Conservation (phyloP, 2,113 vertebrate genomes). For the Formicarius rufipectus region DNA sequence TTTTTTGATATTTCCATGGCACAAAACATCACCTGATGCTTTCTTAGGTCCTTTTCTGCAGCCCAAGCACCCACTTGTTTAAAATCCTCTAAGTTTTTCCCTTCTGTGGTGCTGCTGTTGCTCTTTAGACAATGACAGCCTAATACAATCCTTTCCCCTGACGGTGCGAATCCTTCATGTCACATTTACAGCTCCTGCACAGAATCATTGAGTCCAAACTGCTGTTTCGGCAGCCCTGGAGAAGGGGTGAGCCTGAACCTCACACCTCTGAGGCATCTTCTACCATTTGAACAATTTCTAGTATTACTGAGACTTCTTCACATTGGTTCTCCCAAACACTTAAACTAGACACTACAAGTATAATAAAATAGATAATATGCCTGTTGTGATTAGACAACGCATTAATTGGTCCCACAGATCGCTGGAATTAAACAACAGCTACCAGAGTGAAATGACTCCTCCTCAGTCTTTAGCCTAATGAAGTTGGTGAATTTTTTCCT, state of each 20-base stretch:
- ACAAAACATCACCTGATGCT: neutral
- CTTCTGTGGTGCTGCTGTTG: neutral
- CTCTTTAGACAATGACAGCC: neutral
- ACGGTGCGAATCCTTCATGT: neutral
- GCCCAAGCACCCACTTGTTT: neutral
- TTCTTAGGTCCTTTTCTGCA: neutral
- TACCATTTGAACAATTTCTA: neutral
- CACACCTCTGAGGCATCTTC: neutral
- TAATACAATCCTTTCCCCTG: neutral
- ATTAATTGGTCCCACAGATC: neutral
- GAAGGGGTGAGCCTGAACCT: neutral
- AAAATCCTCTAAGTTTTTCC: neutral
- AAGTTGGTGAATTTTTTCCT: neutral
- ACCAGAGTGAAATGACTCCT: neutral
- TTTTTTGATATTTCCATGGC: neutral
- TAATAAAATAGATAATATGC: neutral
- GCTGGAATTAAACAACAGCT: neutral
- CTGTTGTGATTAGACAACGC: neutral
- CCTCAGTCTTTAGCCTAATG: neutral
- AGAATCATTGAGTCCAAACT: neutral
- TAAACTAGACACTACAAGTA: neutral
- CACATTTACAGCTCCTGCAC: neutral
- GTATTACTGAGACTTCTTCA: neutral
- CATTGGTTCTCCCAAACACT: neutral
- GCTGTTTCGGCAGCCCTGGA: neutral